Conservation (phyloP, 2,797 vertebrate species). For the Poeciliopsis turneri region DNA sequence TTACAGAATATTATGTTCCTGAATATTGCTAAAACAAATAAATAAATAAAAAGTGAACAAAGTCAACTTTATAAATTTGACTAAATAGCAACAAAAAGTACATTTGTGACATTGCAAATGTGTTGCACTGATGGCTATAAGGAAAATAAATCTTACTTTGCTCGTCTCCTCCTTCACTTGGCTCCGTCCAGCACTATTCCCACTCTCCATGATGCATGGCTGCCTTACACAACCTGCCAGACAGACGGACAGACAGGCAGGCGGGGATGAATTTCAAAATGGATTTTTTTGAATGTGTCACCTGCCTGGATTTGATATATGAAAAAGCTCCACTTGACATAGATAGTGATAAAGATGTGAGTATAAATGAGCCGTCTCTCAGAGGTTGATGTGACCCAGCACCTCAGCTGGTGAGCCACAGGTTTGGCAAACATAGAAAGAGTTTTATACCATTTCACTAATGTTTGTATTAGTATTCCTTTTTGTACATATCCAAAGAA, state of each 20-base stretch:
- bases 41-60: neutral
- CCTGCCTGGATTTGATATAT: conserved; percentile 29
- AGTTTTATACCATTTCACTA: neutral
- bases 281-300: conserved; percentile 27
- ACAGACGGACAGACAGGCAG: neutral
- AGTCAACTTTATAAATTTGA: conserved; percentile 6
- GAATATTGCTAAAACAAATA: neutral
- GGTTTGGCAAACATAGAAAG: conserved; percentile 6
- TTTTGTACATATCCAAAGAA: neutral
- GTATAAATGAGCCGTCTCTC: conserved; percentile 17
- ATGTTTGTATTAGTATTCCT: neutral
- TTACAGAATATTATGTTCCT: neutral
- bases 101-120: conserved; percentile 12
- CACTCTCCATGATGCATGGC: conserved; percentile 27
- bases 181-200: conserved; percentile 3
- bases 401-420: conserved; percentile 12
- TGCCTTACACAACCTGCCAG: conserved; percentile 19
- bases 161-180: neutral
- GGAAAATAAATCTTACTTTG: conserved; percentile 42
- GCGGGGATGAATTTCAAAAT: conserved; percentile 37
- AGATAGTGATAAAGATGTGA: conserved; percentile 51
- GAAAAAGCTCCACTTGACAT: conserved; percentile 66
- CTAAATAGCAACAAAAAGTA: neutral
- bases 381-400: conserved; percentile 40
- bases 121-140: neutral